These are phyloP conservation scores for Nilaparvata lugens DNA, from an alignment of 1,140 invertebrate species.

Conservation along the genomic window DNA sequence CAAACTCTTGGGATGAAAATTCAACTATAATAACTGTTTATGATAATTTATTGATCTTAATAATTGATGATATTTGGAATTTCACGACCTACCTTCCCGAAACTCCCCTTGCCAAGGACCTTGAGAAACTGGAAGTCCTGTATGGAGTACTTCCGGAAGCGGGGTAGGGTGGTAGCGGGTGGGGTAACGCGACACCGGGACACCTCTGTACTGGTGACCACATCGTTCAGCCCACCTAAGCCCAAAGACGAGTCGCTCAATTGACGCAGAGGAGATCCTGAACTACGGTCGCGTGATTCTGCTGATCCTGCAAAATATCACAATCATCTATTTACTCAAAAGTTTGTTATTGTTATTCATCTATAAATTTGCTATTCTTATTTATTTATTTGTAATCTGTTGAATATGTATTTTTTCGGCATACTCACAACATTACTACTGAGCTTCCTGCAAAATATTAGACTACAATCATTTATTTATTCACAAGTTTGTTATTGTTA, in stretches of 20 bases:
- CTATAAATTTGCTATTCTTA: no score
- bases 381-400: no score
- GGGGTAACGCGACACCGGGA: constrained; percentile 54
- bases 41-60: no score
- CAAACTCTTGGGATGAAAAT: no score
- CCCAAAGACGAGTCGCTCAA: constrained; percentile 18
- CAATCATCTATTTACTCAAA: no score
- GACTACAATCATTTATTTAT: no score
- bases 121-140: constrained; percentile 92
- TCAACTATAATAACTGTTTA: no score
- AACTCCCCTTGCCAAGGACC: constrained; percentile 92
- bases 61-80: neutral
- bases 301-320: constrained; percentile 15
- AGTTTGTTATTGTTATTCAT: no score
- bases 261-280: constrained; percentile 20
- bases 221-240: constrained; percentile 9
- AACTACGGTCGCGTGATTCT: constrained; percentile 14
- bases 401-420: no score
- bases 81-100: constrained; percentile 69
- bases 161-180: constrained; percentile 71
- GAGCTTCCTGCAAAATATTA: no score
- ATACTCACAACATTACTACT: no score
- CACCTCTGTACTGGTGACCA: constrained; percentile 3
- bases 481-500: no score
- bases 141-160: constrained; percentile 79